Evolutionary conservation across 2,888 invertebrate species (phyloP), one percentile per base, ranked within the genome.

Genomic region (Adelphocoris suturalis): DNA sequence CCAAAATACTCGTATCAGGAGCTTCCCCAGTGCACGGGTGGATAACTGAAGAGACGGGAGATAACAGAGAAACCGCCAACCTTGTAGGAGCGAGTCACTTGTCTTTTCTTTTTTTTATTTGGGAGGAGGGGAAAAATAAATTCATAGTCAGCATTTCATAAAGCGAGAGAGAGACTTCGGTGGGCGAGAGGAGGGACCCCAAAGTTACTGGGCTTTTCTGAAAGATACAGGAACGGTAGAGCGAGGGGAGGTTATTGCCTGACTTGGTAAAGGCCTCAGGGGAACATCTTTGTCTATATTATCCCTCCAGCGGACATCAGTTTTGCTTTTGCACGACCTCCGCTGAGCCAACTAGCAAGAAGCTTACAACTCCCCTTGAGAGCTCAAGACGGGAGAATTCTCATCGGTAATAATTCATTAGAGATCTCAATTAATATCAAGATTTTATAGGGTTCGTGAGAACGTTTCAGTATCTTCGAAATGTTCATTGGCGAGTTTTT

Each of bases 231-330:
- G 23, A 23, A 12, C 14, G 68, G 13, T 9, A 7, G 68, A 27
- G 68, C 23, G n/a, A 11, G 68, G 68, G 19, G 57, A 7, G 19
- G 68, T 68, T 68, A 68, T 68, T 68, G 68, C 68, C 27, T 23
- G 68, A 68, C 68, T 68, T 68, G 23, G 68, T 27, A 68, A 23
- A 68, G 68, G 68, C 68, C 68, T 68, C 68, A 2, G 13, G 23
- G 68, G 68, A 68, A 68, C 68, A 68, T 68, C 68, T 23, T 68
- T 68, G 68, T 68, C 68, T 68, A 68, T 68, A 68, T 68, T 68
- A 68, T 68, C 68, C 27, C 13, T 27, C 68, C 27, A 23, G 68
- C 68, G 11, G 23, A 23, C 68, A 19, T 23, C 68, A 68, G 23
- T 68, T 68, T 27, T 68, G 68, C 27, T 68, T 23, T 68, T 68